These are phyloP conservation scores for Popillia japonica DNA, from an alignment of 1,140 invertebrate genomes.

Conservation along the genomic window DNA sequence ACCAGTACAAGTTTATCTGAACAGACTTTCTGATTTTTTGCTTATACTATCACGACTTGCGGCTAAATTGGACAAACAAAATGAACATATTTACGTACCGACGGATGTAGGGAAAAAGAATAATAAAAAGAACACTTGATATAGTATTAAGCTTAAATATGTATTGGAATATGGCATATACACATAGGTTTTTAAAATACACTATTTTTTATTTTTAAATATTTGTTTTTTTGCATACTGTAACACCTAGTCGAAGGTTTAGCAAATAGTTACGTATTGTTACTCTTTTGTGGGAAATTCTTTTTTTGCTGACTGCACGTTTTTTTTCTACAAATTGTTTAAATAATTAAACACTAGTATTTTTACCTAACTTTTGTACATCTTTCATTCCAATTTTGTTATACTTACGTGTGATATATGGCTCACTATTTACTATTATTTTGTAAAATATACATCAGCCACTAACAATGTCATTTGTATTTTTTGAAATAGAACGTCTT, in stretches of 20 bases:
- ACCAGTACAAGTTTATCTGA: constrained; percentile 73
- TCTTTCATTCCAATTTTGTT: no score
- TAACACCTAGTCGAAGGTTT: no score
- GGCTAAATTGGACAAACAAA: constrained; percentile 70
- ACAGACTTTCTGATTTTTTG: constrained; percentile 75
- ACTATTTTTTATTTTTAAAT: not conserved
- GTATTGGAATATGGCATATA: not conserved
- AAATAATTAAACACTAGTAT: no score
- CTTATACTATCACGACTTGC: constrained; percentile 74
- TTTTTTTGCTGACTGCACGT: no score
- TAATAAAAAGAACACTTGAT: constrained; percentile 52
- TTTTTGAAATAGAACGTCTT: no score
- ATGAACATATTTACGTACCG: constrained; percentile 74
- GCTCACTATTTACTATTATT: no score
- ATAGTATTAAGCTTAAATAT: constrained; percentile 19
- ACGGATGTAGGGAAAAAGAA: constrained; percentile 45
- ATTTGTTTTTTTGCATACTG: not conserved
- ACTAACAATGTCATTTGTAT: no score
- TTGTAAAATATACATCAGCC: no score
- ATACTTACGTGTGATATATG: no score
- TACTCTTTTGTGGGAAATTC: no score
- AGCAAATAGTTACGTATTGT: not conserved
- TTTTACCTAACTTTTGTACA: no score
- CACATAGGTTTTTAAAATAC: constrained; percentile 17
- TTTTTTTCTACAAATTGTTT: no score